Evolutionary conservation across 2,113 vertebrate genomes (phyloP), one percentile per base, ranked within the genome.

Genomic region (Myrmophylax atrothorax): DNA sequence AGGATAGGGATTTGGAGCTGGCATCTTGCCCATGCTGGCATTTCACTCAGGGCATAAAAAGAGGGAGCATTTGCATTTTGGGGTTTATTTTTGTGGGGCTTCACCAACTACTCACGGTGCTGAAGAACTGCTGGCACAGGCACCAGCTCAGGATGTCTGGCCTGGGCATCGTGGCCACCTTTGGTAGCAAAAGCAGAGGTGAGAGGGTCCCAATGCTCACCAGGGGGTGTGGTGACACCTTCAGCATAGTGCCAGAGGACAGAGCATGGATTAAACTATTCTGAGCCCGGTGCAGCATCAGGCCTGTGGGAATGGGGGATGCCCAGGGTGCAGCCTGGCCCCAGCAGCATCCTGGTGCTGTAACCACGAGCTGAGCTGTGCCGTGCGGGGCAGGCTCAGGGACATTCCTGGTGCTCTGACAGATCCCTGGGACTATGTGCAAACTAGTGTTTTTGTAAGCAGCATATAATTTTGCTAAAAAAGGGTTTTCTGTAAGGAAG

Each of bases 331-430:
- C 56, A 53, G 33, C 35, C 52, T 3, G 1, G 23, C 47, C 66
- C 35, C 35, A 22, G 74, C 38, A 55, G n/a, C 14, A 14, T 40
- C 62, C 26, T 4, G 0, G 59, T 52, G 47, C 63, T 37, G 18
- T 40, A 26, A 20, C 18, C 16, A 1, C 4, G 0, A 25, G 24
- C 67, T 79, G 67, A 56, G 66, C 52, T 52, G 46, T 62, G 69
- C 52, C 25, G 1, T 22, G 20, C 0, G 0, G 24, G 47, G 62
- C 20, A 1, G 22, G 14, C 63, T 40, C 0, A 0, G 81, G 44
- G 80, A 19, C 1, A 0, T 50, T 42, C 20, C 1, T 1, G 7
- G 13, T 56, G 37, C 67, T 77, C 15, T 15, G 80, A 59, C 12
- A 2, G 59, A 29, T 94, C 81, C 77, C 81, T 66, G 46, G 22